Percentiles rank a stretch among this genome's conserved stretches.
phyloP scores from a whole-genome alignment of 2,888 invertebrate species.

The Drosophila gaucha region DNA sequence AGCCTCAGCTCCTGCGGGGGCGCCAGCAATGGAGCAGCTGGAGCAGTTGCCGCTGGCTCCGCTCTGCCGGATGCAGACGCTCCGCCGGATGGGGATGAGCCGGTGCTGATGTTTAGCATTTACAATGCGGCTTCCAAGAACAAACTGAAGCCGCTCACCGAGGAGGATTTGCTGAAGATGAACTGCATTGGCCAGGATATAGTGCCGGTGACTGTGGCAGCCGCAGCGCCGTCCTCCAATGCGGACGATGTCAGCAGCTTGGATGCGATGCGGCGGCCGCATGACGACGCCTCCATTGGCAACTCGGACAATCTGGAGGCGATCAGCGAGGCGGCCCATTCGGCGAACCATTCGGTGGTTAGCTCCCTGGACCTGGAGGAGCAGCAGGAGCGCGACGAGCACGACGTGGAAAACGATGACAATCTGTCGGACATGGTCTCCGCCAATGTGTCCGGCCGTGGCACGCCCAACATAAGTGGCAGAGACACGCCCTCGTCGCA shows the following conservation, averaged over 20 bases:
- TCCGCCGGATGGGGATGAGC: constrained; percentile 78
- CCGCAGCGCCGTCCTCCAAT: constrained; percentile 57
- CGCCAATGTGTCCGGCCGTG: constrained; percentile 96
- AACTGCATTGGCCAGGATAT: constrained; percentile 83
- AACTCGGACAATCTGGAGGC: constrained; percentile 98
- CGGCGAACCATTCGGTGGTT: constrained; percentile 95
- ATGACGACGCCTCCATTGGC: constrained; percentile 96
- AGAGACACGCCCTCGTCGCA: constrained; percentile 98
- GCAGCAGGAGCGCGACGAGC: constrained; percentile 85
- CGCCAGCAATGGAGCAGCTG: constrained; percentile 27
- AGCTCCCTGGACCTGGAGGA: constrained; percentile 95
- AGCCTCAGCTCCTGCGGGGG: constrained; percentile 63
- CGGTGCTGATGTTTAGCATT: constrained; percentile 90
- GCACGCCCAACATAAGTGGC: constrained; percentile 97
- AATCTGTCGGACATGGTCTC: constrained; percentile 99
- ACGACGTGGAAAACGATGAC: constrained; percentile 90
- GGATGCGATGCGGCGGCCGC: constrained; percentile 84
- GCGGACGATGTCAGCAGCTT: constrained; percentile 77
- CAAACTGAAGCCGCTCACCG: constrained; percentile 88
- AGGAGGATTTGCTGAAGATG: constrained; percentile 87
- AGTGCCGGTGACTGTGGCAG: constrained; percentile 38
- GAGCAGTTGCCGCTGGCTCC: not conserved
- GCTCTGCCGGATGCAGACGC: not conserved
- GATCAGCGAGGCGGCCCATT: constrained; percentile 95
- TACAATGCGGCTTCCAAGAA: constrained; percentile 87